Evolutionary conservation across 2,113 vertebrate species (phyloP), one percentile per base, ranked within the genome.

Genomic region (Dicaeum eximium): DNA sequence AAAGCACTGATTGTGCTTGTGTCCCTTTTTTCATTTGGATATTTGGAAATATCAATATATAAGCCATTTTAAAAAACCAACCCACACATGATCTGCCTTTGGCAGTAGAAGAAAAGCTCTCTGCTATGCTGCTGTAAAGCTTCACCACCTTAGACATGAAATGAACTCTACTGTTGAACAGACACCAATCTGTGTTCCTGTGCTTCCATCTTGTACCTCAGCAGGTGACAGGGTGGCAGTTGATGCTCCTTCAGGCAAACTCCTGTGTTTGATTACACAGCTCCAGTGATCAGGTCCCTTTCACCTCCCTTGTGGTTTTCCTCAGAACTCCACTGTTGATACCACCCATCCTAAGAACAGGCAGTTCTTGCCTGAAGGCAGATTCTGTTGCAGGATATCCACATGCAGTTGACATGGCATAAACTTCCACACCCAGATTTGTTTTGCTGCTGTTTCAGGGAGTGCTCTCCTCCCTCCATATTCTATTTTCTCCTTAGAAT

Each of bases 401-500:
- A 21, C 0, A 1, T 7, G 3, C 28, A 51, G 17, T 20, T 85
- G 27, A 18, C 40, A 33, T 42, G 47, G 47, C 37, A 35, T 64
- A 44, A 79, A 5, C 27, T 57, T 75, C 27, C 20, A 28, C 31
- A 20, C 10, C 14, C 10, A 7, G 18, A 1, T 40, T 31, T 13
- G 60, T 33, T 82, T 25, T 81, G 65, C 56, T 81, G 77, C 60
- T 45, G 13, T 60, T 81, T 58, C 24, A 22, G 21, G 67, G n/a
- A 40, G 4, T 3, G 1, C 21, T 75, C 18, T 70, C 13, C 3
- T 48, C 38, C 42, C 10, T 19, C 13, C 3, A 0, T 5, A 8
- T 33, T 75, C 44, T 75, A 2, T 42, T 69, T 88, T 73, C 45
- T 22, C 45, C 21, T 65, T 31, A 67, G 9, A 56, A 24, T 60